phyloP scores from a whole-genome alignment of 2,888 invertebrate species.

The Agonopterix heracliana region DNA sequence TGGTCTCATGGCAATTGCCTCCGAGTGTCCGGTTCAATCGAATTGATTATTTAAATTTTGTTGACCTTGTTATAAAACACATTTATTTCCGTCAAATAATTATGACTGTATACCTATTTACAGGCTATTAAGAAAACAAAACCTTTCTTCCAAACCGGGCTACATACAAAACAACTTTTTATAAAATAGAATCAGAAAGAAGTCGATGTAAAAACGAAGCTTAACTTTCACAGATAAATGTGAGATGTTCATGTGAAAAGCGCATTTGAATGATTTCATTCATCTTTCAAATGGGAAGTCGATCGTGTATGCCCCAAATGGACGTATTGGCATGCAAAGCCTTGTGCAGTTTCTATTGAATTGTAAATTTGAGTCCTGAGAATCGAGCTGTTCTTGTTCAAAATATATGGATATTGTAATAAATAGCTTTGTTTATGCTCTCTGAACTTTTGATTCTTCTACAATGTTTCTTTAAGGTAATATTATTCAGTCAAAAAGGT shows the following conservation, averaged over 20 bases:
- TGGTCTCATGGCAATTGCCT: conserved; percentile 65
- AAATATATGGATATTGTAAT: conserved; percentile 15
- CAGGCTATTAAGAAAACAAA: no score
- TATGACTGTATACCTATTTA: background rate
- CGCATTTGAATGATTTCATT: conserved; percentile 66
- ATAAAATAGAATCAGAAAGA: no score
- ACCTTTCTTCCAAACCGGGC: no score
- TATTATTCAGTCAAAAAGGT: no score
- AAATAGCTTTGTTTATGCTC: background rate
- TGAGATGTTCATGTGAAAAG: conserved; percentile 38
- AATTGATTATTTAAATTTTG: conserved; percentile 49
- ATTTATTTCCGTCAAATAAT: conserved; percentile 5
- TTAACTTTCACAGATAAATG: conserved; percentile 14
- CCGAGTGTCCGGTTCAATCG: conserved; percentile 39
- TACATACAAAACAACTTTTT: no score
- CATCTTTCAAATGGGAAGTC: conserved; percentile 66
- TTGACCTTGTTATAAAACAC: conserved; percentile 13
- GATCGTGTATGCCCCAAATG: conserved; percentile 68
- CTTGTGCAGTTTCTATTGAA: conserved; percentile 71
- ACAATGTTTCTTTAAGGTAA: background rate
- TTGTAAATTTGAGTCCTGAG: conserved; percentile 69
- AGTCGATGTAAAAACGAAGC: no score
- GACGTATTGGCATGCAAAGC: conserved; percentile 73
- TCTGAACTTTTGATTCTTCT: background rate
- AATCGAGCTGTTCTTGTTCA: conserved; percentile 40